phyloP scores from a whole-genome alignment of 37 sponge, comb jelly and placozoan genomes.

The Cliona cf. orientalis region DNA sequence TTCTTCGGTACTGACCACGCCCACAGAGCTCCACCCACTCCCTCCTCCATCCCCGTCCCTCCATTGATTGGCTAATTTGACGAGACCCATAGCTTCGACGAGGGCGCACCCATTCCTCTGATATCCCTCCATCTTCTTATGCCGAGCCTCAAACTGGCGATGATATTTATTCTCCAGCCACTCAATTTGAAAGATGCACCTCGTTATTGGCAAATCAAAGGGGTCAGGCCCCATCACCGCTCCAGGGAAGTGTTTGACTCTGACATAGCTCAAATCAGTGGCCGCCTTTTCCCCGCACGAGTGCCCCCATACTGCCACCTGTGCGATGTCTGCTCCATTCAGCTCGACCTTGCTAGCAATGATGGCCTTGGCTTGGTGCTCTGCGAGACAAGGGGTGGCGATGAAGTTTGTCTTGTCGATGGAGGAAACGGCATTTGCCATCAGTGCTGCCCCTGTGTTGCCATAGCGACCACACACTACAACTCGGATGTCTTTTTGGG shows the following conservation, averaged over 20 bases:
- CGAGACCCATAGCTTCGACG: slow-evolving; percentile 43
- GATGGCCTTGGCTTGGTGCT: slow-evolving; percentile 54
- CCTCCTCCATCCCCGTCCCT: slow-evolving; percentile 10
- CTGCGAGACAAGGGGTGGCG: slow-evolving; percentile 41
- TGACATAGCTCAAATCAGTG: background rate
- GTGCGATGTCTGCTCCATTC: slow-evolving; percentile 41
- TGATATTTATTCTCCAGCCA: slow-evolving; percentile 53
- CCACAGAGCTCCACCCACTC: slow-evolving; percentile 53
- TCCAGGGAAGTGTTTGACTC: slow-evolving; percentile 46
- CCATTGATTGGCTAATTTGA: slow-evolving; percentile 26
- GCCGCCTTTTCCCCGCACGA: slow-evolving; percentile 5
- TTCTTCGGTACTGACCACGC: slow-evolving; percentile 35
- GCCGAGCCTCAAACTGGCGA: background rate
- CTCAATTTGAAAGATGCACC: slow-evolving; percentile 57
- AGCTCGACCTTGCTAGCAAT: slow-evolving; percentile 53
- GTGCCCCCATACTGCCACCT: slow-evolving; percentile 44
- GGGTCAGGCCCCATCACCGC: slow-evolving; percentile 66
- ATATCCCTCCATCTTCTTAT: slow-evolving; percentile 7
- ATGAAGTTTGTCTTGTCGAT: slow-evolving; percentile 13
- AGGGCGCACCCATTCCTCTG: background rate
- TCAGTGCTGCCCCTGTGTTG: slow-evolving; percentile 51
- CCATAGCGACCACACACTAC: slow-evolving; percentile 51
- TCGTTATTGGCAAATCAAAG: slow-evolving; percentile 48
- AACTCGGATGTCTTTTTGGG: slow-evolving; percentile 52
- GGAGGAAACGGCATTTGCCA: slow-evolving; percentile 39